Percentiles rank a stretch among this genome's conserved stretches.
These are phyloP conservation scores for Todus mexicanus DNA, from an alignment of 2,797 vertebrate genomes.

Conservation along the genomic window DNA sequence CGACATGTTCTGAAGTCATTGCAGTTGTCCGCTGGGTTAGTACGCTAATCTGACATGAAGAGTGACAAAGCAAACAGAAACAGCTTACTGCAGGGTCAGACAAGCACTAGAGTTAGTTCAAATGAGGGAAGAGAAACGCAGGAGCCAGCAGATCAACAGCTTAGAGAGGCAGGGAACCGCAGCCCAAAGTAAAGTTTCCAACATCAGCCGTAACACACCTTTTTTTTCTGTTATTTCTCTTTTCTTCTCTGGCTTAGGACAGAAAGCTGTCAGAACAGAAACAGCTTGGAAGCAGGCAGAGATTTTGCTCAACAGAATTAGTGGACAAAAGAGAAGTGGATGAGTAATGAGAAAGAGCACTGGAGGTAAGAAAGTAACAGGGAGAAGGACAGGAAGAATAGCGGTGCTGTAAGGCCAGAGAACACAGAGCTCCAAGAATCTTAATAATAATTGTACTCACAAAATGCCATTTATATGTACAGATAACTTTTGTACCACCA, in stretches of 20 bases:
- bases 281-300: neutral
- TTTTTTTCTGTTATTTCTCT: neutral
- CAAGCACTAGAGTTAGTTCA: neutral
- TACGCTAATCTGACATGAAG: neutral
- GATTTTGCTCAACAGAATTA: neutral
- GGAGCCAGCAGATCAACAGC: neutral
- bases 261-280: neutral
- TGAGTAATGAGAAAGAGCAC: rapidly evolving
- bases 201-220: neutral
- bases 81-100: neutral
- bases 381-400: neutral
- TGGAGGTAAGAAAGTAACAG: neutral
- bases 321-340: neutral
- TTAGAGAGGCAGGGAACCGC: neutral
- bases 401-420: neutral
- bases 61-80: constrained; percentile 3
- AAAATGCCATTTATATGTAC: neutral
- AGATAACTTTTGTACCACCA: neutral
- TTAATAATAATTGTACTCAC: neutral
- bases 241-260: neutral
- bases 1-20: neutral
- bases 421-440: neutral
- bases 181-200: neutral
- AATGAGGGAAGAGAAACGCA: neutral
- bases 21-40: neutral